Percentiles rank a stretch among this genome's conserved stretches.
phyloP scores from a whole-genome alignment of 2,113 vertebrate genomes.

The Raphicerus campestris region DNA sequence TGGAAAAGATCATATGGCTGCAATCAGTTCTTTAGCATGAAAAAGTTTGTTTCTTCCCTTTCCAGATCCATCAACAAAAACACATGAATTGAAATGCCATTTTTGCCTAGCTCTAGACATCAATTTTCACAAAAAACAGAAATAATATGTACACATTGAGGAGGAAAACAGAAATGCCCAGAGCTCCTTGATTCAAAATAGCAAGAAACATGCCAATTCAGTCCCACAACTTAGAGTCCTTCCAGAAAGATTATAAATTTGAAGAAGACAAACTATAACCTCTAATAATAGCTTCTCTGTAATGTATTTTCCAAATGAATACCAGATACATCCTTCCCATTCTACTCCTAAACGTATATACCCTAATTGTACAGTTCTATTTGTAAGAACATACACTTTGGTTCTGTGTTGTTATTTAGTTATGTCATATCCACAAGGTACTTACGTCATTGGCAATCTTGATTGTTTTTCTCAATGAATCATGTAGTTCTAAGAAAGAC shows the following conservation, averaged over 20 bases:
- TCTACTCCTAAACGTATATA: background rate
- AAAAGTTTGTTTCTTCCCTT: slow-evolving; percentile 49
- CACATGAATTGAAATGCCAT: slow-evolving; percentile 24
- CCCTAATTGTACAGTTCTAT: background rate
- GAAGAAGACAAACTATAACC: slow-evolving; percentile 38
- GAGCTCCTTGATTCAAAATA: slow-evolving; percentile 21
- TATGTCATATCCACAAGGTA: background rate
- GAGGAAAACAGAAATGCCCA: background rate
- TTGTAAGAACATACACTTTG: background rate
- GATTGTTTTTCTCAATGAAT: background rate
- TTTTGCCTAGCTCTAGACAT: background rate
- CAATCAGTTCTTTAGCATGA: background rate
- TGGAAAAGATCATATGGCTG: slow-evolving; percentile 29
- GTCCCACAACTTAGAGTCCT: background rate
- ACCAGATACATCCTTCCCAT: slow-evolving; percentile 17
- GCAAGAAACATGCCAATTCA: background rate
- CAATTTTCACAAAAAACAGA: background rate
- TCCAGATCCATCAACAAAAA: slow-evolving; percentile 50
- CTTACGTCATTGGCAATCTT: background rate
- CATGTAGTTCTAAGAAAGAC: background rate
- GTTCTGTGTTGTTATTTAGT: background rate
- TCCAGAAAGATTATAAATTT: slow-evolving; percentile 43
- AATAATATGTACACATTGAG: background rate
- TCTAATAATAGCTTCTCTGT: slow-evolving; percentile 57
- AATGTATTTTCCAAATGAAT: slow-evolving; percentile 59